Base-by-base conservation (phyloP, 2,113 vertebrate genomes). In the Azemiops feae region DNA sequence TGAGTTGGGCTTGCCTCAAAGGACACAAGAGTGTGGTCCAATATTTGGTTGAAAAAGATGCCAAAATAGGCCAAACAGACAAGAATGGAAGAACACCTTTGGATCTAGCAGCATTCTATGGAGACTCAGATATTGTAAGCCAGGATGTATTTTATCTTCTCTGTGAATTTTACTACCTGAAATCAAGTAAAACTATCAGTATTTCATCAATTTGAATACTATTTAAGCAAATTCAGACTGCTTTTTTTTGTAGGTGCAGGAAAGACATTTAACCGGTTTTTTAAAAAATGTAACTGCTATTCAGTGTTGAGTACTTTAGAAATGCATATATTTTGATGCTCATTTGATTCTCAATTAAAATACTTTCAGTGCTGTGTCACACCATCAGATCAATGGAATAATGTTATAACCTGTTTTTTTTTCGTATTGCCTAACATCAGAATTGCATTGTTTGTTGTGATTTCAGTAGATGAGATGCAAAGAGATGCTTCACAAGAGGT, bases 1-100 rank as follows among this genome's bases (percentile, higher is more conserved):
- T 99, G 96, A 99, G 99, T 97, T 99, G 99, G 99, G 99, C 99
- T 0, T 99, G 99, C 97, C 97, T 99, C 55, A 99, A 99, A 97
- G 99, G 99, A 95, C 99, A 99, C 92, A 98, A 98, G 97, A 97
- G 97, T 1, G 98, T 99, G 45, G 99, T 99, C 94, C 99, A 98
- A 96, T 98, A 98, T 96, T 96, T 99, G 94, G 98, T 99, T 87
- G 99, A 99, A 96, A 98, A 98, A 95, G 99, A 99, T 57, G 98
- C 99, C 1, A 97, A 98, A 64, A 98, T 99, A 74, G 99, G 99
- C 96, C 99, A 99, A 98, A 99, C 97, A 0, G 99, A 99, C 97
- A 99, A 98, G 95, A 99, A 99, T 0, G 99, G 99, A 92, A 98
- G 99, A 12, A 99, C 99, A 0, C 99, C 99, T 5, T 95, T 99